Conservation (phyloP, 2,113 vertebrate genomes). For the Manacus vitellinus region DNA sequence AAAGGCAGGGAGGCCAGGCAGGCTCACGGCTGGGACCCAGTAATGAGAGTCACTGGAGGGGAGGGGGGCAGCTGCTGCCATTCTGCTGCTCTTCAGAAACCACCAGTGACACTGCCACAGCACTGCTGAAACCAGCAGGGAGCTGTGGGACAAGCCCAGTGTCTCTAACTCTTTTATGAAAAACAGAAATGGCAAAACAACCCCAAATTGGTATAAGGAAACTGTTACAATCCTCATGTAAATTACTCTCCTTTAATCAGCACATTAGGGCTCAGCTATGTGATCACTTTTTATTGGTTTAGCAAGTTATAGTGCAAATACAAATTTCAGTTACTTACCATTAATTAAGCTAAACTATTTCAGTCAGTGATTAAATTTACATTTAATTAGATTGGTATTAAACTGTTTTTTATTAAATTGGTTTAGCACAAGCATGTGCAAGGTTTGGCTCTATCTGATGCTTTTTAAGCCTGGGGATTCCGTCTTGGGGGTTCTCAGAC, state of each 20-base stretch:
- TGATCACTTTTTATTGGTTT: neutral
- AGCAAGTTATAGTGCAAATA: neutral
- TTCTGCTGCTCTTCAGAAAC: neutral
- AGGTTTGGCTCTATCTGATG: neutral
- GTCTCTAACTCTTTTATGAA: neutral
- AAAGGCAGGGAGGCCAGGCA: neutral
- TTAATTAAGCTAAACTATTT: neutral
- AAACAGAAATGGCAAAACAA: neutral
- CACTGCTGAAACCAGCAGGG: neutral
- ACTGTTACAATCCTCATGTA: neutral
- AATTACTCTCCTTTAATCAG: neutral
- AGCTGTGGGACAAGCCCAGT: neutral
- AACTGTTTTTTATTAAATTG: neutral
- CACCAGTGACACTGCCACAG: neutral
- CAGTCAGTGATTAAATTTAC: neutral
- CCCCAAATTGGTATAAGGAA: neutral
- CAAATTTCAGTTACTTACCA: neutral
- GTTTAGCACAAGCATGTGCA: neutral
- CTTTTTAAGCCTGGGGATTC: neutral
- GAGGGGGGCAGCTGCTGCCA: neutral
- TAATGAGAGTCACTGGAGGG: neutral
- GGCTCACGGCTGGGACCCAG: accelerated
- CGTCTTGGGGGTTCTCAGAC: neutral
- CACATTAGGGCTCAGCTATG: neutral
- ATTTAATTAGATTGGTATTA: neutral